Evolutionary conservation across 2,797 vertebrate genomes (phyloP).

Genomic region (Sebastiscus tertius): DNA sequence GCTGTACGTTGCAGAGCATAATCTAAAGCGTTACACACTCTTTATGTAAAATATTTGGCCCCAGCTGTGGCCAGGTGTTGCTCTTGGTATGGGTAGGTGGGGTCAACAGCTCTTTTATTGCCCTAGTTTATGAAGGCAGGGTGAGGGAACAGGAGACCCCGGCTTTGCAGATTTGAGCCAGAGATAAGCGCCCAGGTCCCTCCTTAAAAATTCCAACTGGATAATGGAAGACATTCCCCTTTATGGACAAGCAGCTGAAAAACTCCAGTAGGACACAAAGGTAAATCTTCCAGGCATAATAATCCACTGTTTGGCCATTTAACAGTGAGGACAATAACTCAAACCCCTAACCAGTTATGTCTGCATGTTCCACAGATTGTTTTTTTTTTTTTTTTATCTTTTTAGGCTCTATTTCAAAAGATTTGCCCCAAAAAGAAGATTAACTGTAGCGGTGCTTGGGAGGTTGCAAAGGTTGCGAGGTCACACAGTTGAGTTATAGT

Average conservation of each 20-base stretch:
- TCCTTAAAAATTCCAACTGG: slow-evolving; percentile 72
- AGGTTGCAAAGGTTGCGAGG: slow-evolving; percentile 20
- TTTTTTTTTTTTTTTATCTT: slow-evolving; percentile 10
- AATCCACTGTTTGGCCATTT: slow-evolving; percentile 54
- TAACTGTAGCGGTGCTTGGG: not conserved
- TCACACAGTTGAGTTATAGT: slow-evolving; percentile 29
- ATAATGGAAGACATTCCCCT: slow-evolving; percentile 71
- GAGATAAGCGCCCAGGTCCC: slow-evolving; percentile 68
- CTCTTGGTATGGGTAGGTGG: slow-evolving; percentile 44
- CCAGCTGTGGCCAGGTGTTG: slow-evolving; percentile 63
- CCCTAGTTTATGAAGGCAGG: slow-evolving; percentile 72
- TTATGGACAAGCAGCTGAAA: slow-evolving; percentile 50
- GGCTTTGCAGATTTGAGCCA: slow-evolving; percentile 72
- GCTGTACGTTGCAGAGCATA: not conserved
- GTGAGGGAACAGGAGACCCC: slow-evolving; percentile 66
- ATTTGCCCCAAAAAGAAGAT: slow-evolving; percentile 7
- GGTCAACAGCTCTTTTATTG: slow-evolving; percentile 82
- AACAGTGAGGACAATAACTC: slow-evolving; percentile 44
- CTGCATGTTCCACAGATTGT: slow-evolving; percentile 15
- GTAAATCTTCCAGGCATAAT: slow-evolving; percentile 67
- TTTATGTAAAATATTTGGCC: slow-evolving; percentile 57
- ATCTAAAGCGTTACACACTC: not conserved
- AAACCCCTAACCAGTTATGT: slow-evolving; percentile 26
- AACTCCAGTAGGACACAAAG: slow-evolving; percentile 27
- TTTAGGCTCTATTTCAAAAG: slow-evolving; percentile 26